Evolutionary conservation across 2,888 invertebrate species (phyloP).

Genomic region (Melanostoma scalare): DNA sequence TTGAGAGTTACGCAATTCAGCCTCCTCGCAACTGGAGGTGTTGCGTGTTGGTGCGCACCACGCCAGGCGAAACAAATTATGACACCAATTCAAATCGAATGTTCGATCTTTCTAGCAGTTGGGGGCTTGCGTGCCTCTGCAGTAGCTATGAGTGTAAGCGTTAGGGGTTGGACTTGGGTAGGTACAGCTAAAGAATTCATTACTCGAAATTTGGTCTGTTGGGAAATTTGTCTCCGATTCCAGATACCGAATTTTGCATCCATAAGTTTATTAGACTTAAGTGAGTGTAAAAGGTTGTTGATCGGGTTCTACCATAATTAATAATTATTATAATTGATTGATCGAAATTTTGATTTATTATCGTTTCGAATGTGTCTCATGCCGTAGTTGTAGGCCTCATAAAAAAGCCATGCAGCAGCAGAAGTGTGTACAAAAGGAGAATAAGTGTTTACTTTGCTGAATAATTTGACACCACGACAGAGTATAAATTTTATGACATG

Average conservation of each 20-base stretch:
- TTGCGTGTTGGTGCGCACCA: constrained; percentile 55
- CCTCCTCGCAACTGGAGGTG: constrained; percentile 52
- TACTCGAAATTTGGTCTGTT: constrained; percentile 13
- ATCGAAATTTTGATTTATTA: constrained; percentile 41
- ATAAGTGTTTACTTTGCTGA: constrained; percentile 7
- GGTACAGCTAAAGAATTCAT: constrained; percentile 26
- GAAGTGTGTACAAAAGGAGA: constrained; percentile 21
- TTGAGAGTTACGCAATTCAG: constrained; percentile 56
- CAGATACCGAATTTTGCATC: constrained; percentile 7
- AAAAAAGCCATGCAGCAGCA: neutral
- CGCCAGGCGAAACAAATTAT: constrained; percentile 55
- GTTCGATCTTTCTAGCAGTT: constrained; percentile 54
- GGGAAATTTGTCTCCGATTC: constrained; percentile 39
- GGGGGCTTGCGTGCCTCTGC: constrained; percentile 55
- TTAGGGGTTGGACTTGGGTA: constrained; percentile 35
- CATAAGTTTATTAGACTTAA: constrained; percentile 28
- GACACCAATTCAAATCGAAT: constrained; percentile 60
- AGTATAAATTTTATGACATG: constrained; percentile 14
- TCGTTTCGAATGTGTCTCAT: constrained; percentile 4
- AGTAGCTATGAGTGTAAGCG: constrained; percentile 21
- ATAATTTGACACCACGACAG: neutral
- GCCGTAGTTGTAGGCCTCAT: neutral
- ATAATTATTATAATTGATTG: constrained; percentile 36
- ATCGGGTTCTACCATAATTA: constrained; percentile 23
- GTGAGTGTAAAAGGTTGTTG: constrained; percentile 38